Conservation (phyloP, 2,888 invertebrate genomes). For the Stenchaetothrips biformis region DNA sequence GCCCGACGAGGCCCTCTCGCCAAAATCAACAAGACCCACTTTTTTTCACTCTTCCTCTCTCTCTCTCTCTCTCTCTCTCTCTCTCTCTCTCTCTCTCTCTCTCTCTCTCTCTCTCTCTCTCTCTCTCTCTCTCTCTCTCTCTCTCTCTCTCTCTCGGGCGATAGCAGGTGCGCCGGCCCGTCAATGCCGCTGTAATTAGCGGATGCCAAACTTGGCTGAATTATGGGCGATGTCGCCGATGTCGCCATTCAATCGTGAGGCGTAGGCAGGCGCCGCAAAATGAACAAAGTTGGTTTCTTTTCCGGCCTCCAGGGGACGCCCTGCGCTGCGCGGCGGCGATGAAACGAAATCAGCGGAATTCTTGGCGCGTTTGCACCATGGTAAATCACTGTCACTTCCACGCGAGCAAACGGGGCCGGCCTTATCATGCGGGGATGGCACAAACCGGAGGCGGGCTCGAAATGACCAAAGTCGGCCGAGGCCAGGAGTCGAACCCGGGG, state of each 20-base stretch:
- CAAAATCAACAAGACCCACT: too few species aligned
- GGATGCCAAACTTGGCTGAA: background rate
- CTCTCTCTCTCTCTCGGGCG: background rate
- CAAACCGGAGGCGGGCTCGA: too few species aligned
- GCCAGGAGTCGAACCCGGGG: background rate
- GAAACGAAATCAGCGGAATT: constrained; percentile 23
- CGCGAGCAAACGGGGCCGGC: background rate
- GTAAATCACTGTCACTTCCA: constrained; percentile 21
- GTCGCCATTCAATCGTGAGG: background rate
- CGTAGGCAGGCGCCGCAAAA: background rate
- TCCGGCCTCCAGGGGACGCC: background rate
- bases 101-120: too few species aligned
- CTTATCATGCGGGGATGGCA: background rate
- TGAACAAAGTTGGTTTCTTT: constrained; percentile 11
- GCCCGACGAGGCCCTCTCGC: background rate
- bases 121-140: background rate
- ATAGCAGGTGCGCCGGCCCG: background rate
- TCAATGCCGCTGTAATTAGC: background rate
- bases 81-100: too few species aligned
- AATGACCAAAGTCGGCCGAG: background rate
- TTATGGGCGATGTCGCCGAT: background rate
- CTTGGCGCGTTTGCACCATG: constrained; percentile 19
- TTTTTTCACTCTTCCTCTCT: too few species aligned
- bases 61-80: too few species aligned
- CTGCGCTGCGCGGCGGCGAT: background rate